Evolutionary conservation across 2,113 vertebrate species (phyloP).

Genomic region (Orthonyx spaldingii): DNA sequence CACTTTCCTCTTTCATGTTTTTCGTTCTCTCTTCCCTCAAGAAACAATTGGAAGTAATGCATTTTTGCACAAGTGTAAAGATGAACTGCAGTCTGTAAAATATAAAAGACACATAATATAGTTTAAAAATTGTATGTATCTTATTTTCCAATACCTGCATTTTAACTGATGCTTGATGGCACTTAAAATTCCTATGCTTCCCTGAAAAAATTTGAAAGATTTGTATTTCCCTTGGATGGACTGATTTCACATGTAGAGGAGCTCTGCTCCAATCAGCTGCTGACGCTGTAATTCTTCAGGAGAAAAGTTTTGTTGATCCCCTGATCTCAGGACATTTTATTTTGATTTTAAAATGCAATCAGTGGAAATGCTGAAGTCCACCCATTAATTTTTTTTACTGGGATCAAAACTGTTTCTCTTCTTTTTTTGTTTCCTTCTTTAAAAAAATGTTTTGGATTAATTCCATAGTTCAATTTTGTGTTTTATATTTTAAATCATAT

Average conservation of each 20-base stretch:
- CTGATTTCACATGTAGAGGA: not conserved
- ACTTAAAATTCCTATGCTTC: not conserved
- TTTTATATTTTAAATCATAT: not conserved
- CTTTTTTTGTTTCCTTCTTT: not conserved
- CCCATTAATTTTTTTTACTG: not conserved
- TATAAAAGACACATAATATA: not conserved
- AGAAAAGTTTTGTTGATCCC: not conserved
- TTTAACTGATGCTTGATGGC: not conserved
- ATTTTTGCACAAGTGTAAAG: not conserved
- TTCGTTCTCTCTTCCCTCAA: not conserved
- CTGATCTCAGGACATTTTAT: not conserved
- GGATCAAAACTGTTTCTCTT: not conserved
- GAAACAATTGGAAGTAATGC: not conserved
- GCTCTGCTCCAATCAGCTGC: not conserved
- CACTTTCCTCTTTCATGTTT: not conserved
- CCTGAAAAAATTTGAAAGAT: not conserved
- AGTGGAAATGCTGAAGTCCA: not conserved
- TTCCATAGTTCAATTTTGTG: not conserved
- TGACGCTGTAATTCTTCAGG: not conserved
- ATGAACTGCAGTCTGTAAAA: not conserved
- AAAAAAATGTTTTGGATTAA: not conserved
- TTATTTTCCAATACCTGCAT: not conserved
- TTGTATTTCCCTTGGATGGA: not conserved
- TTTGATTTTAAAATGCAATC: not conserved
- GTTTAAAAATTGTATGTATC: not conserved